Percentiles rank a stretch among this genome's conserved stretches.
phyloP scores from a whole-genome alignment of 2,113 vertebrate genomes.

The Pterophyllum scalare region DNA sequence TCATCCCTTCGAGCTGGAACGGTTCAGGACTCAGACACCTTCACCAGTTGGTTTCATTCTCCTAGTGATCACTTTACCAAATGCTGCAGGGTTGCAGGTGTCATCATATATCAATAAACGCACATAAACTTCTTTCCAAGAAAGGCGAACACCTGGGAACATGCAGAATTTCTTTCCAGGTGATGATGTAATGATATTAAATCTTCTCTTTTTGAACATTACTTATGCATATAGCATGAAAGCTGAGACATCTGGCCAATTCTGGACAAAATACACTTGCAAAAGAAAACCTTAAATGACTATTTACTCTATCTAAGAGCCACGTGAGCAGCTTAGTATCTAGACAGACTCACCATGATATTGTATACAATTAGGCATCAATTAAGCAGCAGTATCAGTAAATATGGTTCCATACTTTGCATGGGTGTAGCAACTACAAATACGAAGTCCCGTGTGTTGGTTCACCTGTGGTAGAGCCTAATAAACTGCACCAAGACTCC shows the following conservation, averaged over 20 bases:
- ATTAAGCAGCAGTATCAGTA: too few species aligned
- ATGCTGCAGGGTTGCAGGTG: constrained; percentile 14
- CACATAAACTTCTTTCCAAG: background rate
- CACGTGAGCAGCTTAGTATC: background rate
- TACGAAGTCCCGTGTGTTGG: background rate
- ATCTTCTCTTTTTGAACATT: background rate
- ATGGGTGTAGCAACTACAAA: background rate
- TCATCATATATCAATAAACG: background rate
- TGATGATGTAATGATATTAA: background rate
- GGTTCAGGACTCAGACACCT: constrained; percentile 6
- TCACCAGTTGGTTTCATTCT: background rate
- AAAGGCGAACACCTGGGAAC: background rate
- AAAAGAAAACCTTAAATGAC: background rate
- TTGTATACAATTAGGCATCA: background rate
- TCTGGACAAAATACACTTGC: background rate
- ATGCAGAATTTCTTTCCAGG: background rate
- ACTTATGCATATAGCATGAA: background rate
- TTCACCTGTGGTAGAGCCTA: background rate
- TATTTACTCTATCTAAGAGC: background rate
- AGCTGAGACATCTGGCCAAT: background rate
- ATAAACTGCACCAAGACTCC: background rate
- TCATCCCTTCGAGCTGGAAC: constrained; percentile 6
- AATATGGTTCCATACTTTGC: background rate
- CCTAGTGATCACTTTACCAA: background rate
- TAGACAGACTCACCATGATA: background rate